phyloP scores from a whole-genome alignment of 2,113 vertebrate species.

The Alces alces region DNA sequence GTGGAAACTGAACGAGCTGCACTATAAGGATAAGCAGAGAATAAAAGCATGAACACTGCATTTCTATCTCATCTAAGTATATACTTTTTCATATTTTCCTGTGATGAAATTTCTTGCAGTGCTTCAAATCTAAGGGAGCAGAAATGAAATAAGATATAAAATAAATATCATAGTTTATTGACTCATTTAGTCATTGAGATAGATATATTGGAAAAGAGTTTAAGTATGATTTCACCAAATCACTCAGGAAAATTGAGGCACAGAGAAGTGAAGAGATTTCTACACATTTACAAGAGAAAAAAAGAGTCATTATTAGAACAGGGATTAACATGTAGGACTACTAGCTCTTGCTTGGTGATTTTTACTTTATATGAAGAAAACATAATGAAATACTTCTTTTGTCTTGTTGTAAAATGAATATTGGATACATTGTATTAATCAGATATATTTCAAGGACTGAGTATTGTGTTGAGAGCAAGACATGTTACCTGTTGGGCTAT shows the following conservation, averaged over 20 bases:
- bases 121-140: background rate
- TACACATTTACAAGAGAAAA: background rate
- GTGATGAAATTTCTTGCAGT: background rate
- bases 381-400: background rate
- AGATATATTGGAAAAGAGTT: background rate
- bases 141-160: background rate
- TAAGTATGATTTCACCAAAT: conserved; percentile 5
- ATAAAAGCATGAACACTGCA: background rate
- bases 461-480: background rate
- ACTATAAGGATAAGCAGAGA: background rate
- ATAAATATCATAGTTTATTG: background rate
- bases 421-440: background rate
- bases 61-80: background rate
- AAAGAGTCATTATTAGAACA: background rate
- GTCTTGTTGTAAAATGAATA: background rate
- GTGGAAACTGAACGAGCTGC: background rate
- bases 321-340: background rate
- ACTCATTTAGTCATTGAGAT: background rate
- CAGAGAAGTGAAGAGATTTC: background rate
- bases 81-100: background rate
- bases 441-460: background rate
- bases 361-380: background rate
- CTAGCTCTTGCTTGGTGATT: background rate
- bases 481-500: background rate
- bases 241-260: background rate